phyloP scores from a whole-genome alignment of 2,113 vertebrate species.

The Anguilla japonica region DNA sequence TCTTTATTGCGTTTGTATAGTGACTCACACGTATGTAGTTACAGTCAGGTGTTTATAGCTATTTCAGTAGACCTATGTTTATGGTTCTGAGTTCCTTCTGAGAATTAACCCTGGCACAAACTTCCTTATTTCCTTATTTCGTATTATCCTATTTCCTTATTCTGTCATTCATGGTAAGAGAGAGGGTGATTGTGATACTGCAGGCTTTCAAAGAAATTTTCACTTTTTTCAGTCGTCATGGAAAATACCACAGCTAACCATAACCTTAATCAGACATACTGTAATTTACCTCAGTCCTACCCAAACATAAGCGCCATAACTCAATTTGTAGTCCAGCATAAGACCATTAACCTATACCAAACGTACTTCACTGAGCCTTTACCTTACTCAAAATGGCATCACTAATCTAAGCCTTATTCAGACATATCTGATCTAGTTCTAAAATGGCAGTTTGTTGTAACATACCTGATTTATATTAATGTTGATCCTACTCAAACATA shows the following conservation, averaged over 20 bases:
- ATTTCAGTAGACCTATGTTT: too few species aligned
- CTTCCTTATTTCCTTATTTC: neutral
- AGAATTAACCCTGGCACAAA: neutral
- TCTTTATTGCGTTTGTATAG: neutral
- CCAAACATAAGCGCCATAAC: neutral
- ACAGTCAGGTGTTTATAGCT: neutral
- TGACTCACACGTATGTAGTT: neutral
- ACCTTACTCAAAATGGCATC: neutral
- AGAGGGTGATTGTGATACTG: neutral
- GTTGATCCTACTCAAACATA: too few species aligned
- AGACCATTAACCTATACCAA: neutral
- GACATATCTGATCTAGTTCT: neutral
- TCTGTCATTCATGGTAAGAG: neutral
- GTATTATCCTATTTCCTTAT: neutral
- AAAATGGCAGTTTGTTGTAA: neutral
- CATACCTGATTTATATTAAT: too few species aligned
- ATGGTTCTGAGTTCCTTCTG: neutral
- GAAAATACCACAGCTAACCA: neutral
- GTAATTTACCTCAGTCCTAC: neutral
- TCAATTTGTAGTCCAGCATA: neutral
- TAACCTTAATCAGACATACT: neutral
- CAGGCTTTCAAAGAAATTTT: neutral
- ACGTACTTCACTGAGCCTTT: neutral
- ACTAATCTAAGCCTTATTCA: neutral
- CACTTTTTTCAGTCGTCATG: neutral